phyloP scores from a whole-genome alignment of 2,888 invertebrate species.

The Drosophila leonis region DNA sequence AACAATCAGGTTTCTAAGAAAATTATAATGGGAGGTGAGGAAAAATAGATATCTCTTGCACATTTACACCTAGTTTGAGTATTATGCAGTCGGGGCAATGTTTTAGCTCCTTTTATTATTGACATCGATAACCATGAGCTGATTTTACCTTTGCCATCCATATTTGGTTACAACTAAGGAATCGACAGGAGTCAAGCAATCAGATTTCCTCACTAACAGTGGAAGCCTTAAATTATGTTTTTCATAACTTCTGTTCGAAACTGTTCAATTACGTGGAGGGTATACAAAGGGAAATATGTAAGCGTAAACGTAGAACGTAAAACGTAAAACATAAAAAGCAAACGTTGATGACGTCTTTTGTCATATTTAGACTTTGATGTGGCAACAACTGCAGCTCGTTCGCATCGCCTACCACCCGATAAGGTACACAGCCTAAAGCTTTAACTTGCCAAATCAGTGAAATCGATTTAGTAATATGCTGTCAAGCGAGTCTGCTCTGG shows the following conservation, averaged over 20 bases:
- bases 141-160: background rate
- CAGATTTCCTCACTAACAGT: background rate
- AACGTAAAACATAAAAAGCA: background rate
- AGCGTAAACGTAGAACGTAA: too few relatives aligned
- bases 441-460: background rate
- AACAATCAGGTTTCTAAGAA: too few relatives aligned
- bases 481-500: background rate
- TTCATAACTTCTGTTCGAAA: background rate
- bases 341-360: conserved; percentile 1
- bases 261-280: background rate
- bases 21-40: too few relatives aligned
- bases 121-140: background rate
- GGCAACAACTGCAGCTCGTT: background rate
- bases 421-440: background rate
- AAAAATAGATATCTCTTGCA: too few relatives aligned
- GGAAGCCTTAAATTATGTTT: background rate
- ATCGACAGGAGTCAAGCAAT: background rate
- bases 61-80: background rate
- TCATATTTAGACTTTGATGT: background rate
- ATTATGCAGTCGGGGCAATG: background rate
- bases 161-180: background rate
- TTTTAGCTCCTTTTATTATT: too few relatives aligned
- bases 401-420: background rate
- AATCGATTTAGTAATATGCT: background rate
- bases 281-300: background rate